These are phyloP conservation scores for Spodoptera litura DNA, from an alignment of 1,140 invertebrate species.

Conservation along the genomic window DNA sequence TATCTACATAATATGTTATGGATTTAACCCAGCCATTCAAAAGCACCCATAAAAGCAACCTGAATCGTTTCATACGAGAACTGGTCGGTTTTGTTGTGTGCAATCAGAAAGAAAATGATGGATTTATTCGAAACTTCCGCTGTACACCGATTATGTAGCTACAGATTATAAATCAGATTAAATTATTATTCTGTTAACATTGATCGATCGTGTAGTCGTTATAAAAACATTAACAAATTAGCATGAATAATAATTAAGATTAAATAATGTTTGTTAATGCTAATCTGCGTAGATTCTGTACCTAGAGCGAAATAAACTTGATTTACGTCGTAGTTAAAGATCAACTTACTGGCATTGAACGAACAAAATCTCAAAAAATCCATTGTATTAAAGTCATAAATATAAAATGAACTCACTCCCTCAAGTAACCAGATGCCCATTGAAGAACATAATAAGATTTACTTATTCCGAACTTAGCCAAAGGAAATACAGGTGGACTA, in stretches of 20 bases:
- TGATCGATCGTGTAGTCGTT: slow-evolving; percentile 10
- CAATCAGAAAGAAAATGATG: slow-evolving; percentile 37
- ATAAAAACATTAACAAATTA: not conserved
- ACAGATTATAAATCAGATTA: slow-evolving; percentile 1
- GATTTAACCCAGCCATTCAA: slow-evolving; percentile 43
- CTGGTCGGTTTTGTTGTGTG: slow-evolving; percentile 34
- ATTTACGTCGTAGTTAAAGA: slow-evolving; percentile 4
- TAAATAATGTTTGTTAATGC: not conserved
- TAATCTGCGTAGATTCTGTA: not conserved
- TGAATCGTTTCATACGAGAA: slow-evolving; percentile 33
- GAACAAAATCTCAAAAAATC: slow-evolving; percentile 25
- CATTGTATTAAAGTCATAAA: slow-evolving; percentile 49
- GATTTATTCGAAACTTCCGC: slow-evolving; percentile 41
- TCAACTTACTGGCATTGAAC: not conserved
- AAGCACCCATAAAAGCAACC: slow-evolving; percentile 30
- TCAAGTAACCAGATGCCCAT: slow-evolving; percentile 78
- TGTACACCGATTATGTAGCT: not conserved
- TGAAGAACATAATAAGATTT: slow-evolving; percentile 83
- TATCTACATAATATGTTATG: slow-evolving; percentile 49
- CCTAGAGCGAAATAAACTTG: not conserved
- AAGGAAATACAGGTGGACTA: slow-evolving; percentile 79
- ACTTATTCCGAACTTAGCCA: slow-evolving; percentile 72
- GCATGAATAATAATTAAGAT: not conserved
- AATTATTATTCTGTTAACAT: not conserved
- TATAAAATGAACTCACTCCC: slow-evolving; percentile 73